Conservation (phyloP, 2,888 invertebrate species). For the Pyrrhosoma nymphula region DNA sequence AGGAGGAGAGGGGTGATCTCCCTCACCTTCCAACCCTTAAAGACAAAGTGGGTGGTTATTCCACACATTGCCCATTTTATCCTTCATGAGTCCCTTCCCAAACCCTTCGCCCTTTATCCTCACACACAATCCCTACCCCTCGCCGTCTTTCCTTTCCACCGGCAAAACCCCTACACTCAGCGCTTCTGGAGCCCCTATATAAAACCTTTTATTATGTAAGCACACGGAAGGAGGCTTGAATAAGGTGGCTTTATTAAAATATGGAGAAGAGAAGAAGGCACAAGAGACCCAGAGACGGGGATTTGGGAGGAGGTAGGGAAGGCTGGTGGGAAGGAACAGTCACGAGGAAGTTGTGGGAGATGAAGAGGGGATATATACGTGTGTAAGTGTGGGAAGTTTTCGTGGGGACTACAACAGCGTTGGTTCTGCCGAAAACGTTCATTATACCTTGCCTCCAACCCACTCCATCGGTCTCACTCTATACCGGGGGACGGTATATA, state of each 20-base stretch:
- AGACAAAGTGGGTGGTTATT: constrained; percentile 44
- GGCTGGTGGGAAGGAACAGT: neutral
- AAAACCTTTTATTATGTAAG: constrained; percentile 43
- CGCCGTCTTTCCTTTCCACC: neutral
- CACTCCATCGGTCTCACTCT: neutral
- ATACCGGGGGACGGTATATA: neutral
- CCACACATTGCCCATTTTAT: constrained; percentile 41
- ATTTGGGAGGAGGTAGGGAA: neutral
- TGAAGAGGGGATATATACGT: neutral
- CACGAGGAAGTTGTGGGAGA: neutral
- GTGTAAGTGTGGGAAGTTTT: neutral
- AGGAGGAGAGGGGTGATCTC: neutral
- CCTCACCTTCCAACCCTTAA: neutral
- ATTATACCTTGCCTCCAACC: neutral
- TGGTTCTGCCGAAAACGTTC: neutral
- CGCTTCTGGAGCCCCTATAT: neutral
- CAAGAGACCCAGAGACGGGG: neutral
- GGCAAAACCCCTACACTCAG: neutral
- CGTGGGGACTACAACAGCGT: neutral
- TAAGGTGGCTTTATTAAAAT: constrained; percentile 54
- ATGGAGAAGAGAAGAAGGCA: neutral
- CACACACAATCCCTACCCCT: no score
- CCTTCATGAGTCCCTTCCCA: neutral
- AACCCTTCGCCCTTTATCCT: neutral
- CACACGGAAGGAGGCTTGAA: constrained; percentile 35